These are phyloP conservation scores for Pseudomugil gertrudae DNA, from an alignment of 2,797 vertebrate species.

Conservation along the genomic window DNA sequence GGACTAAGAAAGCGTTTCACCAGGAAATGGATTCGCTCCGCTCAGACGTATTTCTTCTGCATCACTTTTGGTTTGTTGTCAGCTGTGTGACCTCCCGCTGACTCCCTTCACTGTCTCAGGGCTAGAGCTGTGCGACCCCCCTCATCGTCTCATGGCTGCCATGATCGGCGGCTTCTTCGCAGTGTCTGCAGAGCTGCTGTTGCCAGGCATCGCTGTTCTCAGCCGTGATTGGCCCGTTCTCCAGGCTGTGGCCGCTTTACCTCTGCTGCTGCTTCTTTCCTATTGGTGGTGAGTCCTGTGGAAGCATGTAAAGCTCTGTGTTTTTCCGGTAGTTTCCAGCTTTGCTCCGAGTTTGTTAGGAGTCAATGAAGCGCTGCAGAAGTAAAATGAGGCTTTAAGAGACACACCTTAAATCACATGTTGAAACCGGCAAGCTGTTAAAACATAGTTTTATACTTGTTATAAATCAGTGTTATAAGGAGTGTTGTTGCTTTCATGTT, in stretches of 20 bases:
- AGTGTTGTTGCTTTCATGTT: neutral
- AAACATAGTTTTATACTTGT: neutral
- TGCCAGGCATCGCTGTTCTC: slow-evolving; percentile 85
- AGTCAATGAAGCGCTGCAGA: neutral
- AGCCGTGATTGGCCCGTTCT: slow-evolving; percentile 87
- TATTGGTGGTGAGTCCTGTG: slow-evolving; percentile 88
- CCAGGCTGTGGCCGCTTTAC: slow-evolving; percentile 85
- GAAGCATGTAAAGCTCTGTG: neutral
- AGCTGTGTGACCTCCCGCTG: neutral
- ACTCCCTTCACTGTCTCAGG: slow-evolving; percentile 68
- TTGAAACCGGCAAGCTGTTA: neutral
- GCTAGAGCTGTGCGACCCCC: slow-evolving; percentile 89
- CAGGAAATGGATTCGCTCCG: slow-evolving; percentile 25
- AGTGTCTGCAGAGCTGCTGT: slow-evolving; percentile 85
- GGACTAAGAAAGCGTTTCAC: neutral
- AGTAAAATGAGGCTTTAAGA: neutral
- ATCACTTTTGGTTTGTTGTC: slow-evolving; percentile 7
- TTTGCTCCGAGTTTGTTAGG: neutral
- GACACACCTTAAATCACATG: neutral
- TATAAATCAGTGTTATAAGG: neutral
- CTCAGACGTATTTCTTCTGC: slow-evolving; percentile 16
- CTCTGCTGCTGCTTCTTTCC: slow-evolving; percentile 83
- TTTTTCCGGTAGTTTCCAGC: neutral
- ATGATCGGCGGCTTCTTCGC: slow-evolving; percentile 87
- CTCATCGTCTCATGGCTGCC: slow-evolving; percentile 84